Conservation (phyloP, 1,140 invertebrate genomes). For the Zaprionus tsacasi region DNA sequence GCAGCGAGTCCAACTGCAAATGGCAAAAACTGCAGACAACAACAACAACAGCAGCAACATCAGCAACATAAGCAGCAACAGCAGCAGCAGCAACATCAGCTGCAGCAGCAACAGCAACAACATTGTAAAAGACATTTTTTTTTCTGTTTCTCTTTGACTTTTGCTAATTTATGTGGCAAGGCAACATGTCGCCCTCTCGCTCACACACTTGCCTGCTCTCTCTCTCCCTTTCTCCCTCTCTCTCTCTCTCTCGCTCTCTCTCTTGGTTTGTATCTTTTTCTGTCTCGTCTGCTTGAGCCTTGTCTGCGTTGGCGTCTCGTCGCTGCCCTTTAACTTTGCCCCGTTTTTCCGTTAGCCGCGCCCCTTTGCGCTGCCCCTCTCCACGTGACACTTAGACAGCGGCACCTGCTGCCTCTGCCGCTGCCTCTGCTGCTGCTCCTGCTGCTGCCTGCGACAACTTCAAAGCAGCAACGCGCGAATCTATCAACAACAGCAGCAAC, state of each 20-base stretch:
- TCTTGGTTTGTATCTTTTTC: background rate
- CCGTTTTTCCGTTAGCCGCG: slow-evolving; percentile 41
- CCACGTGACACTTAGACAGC: background rate
- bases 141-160: slow-evolving; percentile 50
- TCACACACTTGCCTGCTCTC: slow-evolving; percentile 26
- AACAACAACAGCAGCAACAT: slow-evolving; percentile 29
- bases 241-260: background rate
- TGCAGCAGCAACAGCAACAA: slow-evolving; percentile 19
- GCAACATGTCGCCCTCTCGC: slow-evolving; percentile 24
- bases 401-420: slow-evolving; percentile 33
- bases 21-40: slow-evolving; percentile 31
- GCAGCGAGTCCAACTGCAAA: slow-evolving; percentile 39
- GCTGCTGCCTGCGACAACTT: slow-evolving; percentile 31
- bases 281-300: slow-evolving; percentile 31
- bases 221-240: background rate
- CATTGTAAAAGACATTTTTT: slow-evolving; percentile 77
- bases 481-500: slow-evolving; percentile 28
- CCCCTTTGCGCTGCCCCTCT: background rate
- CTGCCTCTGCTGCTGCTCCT: slow-evolving; percentile 13
- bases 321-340: slow-evolving; percentile 72
- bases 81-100: slow-evolving; percentile 13
- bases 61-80: slow-evolving; percentile 24
- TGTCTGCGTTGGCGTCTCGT: slow-evolving; percentile 72
- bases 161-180: slow-evolving; percentile 77
- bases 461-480: slow-evolving; percentile 36